phyloP scores from a whole-genome alignment of 2,888 invertebrate genomes.

The Octonoba sinensis region DNA sequence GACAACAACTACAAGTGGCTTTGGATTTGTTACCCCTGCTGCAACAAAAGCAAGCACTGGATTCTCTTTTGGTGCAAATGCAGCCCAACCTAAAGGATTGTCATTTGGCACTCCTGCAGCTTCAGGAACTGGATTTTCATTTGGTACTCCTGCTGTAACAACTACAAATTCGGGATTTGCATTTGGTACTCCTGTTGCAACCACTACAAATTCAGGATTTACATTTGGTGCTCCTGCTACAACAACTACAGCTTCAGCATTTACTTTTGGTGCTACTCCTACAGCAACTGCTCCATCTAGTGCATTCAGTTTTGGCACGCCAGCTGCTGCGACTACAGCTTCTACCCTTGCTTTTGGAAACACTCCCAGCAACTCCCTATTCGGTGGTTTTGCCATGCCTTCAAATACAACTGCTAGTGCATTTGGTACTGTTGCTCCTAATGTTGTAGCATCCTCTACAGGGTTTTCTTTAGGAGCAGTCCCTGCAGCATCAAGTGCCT shows the following conservation, averaged over 20 bases:
- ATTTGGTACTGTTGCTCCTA: constrained; percentile 23
- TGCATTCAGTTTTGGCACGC: constrained; percentile 21
- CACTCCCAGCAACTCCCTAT: not conserved
- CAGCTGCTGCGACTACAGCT: constrained; percentile 7
- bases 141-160: constrained; percentile 22
- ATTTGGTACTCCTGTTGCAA: constrained; percentile 22
- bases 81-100: not conserved
- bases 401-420: constrained; percentile 18
- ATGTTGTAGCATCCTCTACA: constrained; percentile 1
- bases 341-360: constrained; percentile 19
- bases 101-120: constrained; percentile 24
- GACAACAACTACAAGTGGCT: constrained; percentile 16
- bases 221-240: constrained; percentile 29
- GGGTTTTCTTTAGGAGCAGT: constrained; percentile 20
- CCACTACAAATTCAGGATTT: not conserved
- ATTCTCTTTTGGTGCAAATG: constrained; percentile 37
- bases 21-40: constrained; percentile 10
- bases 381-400: constrained; percentile 34
- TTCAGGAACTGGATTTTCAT: constrained; percentile 28
- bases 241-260: constrained; percentile 12
- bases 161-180: constrained; percentile 27
- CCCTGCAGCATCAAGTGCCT: not conserved
- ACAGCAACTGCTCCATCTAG: constrained; percentile 8
- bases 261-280: constrained; percentile 22
- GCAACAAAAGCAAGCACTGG: constrained; percentile 11